A percentile compares a stretch with the other conserved stretches of the same genome.
phyloP scores from a whole-genome alignment of 2,797 vertebrate species.

The Pseudomugil gertrudae region DNA sequence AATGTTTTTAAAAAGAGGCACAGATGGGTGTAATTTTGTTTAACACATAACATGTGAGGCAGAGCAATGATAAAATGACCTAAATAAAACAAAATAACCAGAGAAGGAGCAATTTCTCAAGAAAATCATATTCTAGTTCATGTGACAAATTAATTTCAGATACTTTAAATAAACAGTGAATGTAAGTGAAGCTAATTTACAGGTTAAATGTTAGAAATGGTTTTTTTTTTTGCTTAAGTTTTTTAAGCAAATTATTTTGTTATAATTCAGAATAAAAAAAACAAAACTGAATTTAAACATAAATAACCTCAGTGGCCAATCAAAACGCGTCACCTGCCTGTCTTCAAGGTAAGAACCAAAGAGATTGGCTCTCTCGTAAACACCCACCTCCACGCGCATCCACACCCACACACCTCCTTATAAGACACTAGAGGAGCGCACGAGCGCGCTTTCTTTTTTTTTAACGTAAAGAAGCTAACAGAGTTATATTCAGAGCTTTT shows the following conservation, averaged over 20 bases:
- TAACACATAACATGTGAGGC: no score
- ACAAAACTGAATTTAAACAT: background rate
- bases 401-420: constrained; percentile 47
- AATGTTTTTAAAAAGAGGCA: background rate
- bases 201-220: background rate
- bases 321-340: accelerated
- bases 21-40: background rate
- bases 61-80: background rate
- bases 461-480: accelerated
- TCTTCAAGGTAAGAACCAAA: background rate
- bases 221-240: no score
- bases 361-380: constrained; percentile 39
- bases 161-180: background rate
- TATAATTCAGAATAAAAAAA: background rate
- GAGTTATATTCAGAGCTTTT: background rate
- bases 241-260: background rate
- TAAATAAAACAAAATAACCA: background rate
- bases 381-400: background rate
- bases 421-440: background rate
- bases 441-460: background rate
- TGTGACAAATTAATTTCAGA: background rate
- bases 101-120: background rate
- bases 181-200: background rate
- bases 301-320: background rate
- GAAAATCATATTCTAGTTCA: background rate